Evolutionary conservation across 1,140 invertebrate species (phyloP).

Genomic region (Amyelois transitella): DNA sequence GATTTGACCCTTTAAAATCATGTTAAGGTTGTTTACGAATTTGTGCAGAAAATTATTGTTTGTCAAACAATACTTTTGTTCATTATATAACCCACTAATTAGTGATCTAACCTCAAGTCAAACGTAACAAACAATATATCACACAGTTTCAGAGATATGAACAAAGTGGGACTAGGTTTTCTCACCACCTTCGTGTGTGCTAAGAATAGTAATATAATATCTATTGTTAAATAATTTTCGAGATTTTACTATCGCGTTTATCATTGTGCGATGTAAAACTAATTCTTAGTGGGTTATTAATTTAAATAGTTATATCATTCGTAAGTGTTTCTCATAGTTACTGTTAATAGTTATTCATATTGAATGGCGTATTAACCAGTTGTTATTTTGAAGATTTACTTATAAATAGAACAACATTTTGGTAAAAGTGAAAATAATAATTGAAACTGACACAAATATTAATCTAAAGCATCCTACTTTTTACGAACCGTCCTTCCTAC

Average conservation of each 20-base stretch:
- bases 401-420: too few species aligned
- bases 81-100: background rate
- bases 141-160: background rate
- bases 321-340: too few species aligned
- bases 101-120: background rate
- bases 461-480: too few species aligned
- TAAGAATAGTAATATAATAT: background rate
- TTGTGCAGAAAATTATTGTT: background rate
- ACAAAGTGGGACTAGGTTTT: slow-evolving; percentile 28
- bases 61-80: background rate
- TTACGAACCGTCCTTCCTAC: too few species aligned
- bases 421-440: too few species aligned
- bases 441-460: too few species aligned
- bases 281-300: too few species aligned
- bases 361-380: too few species aligned
- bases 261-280: background rate
- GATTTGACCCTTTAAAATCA: background rate
- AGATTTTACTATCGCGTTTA: background rate
- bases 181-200: slow-evolving; percentile 29
- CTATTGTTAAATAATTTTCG: background rate
- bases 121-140: background rate
- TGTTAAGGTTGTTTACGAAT: background rate
- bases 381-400: too few species aligned
- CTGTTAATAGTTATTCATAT: too few species aligned
- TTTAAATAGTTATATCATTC: too few species aligned